Base-by-base conservation (phyloP, 2,888 invertebrate species). In the Polymixis flavicincta region DNA sequence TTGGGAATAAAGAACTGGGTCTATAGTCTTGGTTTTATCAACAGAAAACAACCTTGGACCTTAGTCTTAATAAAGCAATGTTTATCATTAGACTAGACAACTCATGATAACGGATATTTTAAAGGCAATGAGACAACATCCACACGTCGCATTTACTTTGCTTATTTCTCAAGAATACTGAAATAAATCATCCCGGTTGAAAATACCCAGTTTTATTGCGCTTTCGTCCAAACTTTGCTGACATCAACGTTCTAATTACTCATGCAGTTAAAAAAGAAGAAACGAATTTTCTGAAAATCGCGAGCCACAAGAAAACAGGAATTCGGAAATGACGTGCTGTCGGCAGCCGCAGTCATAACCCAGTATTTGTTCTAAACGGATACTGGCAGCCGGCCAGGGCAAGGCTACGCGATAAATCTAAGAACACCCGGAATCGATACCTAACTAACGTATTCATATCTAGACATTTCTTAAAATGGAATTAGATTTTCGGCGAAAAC, bases 241-340 rank as follows among this genome's bases (percentile, higher is more conserved):
- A 45, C 71, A 64, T 65, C 22, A 65, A 17, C 42, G 42, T 63
- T 79, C 54, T 57, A 76, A 80, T 80, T 76, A 83, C 70, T 69
- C 76, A 80, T 45, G 48, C 42, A 67, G 80, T 57, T 70, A 68
- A 72, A 19, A 19, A 82, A 72, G 45, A 64, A 52, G 52, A 42
- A 66, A 66, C 65, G 14, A 68, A 64, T 68, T 68, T 65, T 65
- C 54, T 67, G 32, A 59, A 61, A 65, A 73, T 60, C 59, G 22
- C 54, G 50, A 65, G 22, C 28, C 52, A 67, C 61, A 54, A 66
- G 60, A 71, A 57, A 60, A 54, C 45, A 79, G 67, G 77, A 83
- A 87, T 86, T 87, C 85, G 85, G 87, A 87, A 66, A 85, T 87
- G 87, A 87, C 85, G 87, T 64, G 61, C 32, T 54, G 64, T 22